Conservation (phyloP, 2,113 vertebrate species). For the Gnathonemus echidnorhynchus region DNA sequence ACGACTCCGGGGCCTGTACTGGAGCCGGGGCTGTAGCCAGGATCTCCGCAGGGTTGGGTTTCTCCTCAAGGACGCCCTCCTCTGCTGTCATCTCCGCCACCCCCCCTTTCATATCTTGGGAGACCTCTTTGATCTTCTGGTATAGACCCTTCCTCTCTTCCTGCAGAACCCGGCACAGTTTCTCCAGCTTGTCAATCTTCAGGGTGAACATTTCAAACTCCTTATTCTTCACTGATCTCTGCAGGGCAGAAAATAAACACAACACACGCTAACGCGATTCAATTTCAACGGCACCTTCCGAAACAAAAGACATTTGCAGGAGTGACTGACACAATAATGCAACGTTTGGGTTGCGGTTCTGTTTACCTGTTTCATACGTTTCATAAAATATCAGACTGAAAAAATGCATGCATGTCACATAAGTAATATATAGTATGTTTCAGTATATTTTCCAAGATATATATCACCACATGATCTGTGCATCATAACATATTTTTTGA, state of each 20-base stretch:
- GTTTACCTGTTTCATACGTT: not conserved
- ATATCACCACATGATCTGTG: not conserved
- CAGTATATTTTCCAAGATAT: not conserved
- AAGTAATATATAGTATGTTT: not conserved
- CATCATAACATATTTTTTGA: not conserved
- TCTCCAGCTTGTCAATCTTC: conserved; percentile 90
- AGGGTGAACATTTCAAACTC: conserved; percentile 82
- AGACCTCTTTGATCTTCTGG: conserved; percentile 79
- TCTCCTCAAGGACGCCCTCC: not conserved
- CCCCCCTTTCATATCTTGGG: conserved; percentile 39
- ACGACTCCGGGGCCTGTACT: conserved; percentile 6
- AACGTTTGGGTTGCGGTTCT: not conserved
- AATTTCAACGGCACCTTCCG: not conserved
- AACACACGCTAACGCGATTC: not conserved
- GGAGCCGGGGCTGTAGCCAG: not conserved
- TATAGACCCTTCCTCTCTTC: conserved; percentile 85
- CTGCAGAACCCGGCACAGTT: conserved; percentile 82
- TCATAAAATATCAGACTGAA: not conserved
- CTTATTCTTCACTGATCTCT: conserved; percentile 62
- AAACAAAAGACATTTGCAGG: not conserved
- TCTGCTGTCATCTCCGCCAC: conserved; percentile 39
- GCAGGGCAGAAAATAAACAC: not conserved
- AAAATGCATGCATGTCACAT: not conserved
- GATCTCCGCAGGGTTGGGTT: not conserved
- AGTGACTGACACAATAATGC: not conserved